Evolutionary conservation across 2,797 vertebrate species (phyloP).

Genomic region (Phoeniculus purpureus): DNA sequence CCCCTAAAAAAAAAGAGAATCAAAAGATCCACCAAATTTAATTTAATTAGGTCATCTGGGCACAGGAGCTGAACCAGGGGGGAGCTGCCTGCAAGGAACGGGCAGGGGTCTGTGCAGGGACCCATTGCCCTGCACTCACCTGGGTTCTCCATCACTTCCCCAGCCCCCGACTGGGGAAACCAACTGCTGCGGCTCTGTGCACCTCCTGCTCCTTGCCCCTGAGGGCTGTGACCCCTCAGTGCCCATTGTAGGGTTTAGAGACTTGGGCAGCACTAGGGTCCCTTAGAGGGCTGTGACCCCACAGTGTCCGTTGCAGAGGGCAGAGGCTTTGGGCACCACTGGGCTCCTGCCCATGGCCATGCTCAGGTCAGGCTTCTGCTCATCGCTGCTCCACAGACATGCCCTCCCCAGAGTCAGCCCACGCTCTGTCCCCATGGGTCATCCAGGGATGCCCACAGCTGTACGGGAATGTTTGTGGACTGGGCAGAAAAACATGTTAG

Average conservation of each 20-base stretch:
- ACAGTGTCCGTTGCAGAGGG: fast-evolving
- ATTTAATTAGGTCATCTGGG: slow-evolving; percentile 16
- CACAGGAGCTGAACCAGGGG: not conserved
- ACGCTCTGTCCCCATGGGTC: fast-evolving
- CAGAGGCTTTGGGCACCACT: not conserved
- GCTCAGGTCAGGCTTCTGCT: not conserved
- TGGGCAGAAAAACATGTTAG: not conserved
- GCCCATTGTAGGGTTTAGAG: fast-evolving
- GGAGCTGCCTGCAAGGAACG: not conserved
- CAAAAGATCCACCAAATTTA: not conserved
- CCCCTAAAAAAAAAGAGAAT: not conserved
- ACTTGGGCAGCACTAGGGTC: not conserved
- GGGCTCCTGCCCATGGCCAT: not conserved
- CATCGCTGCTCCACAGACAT: not conserved
- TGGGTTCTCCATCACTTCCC: not conserved
- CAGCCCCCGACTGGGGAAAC: not conserved
- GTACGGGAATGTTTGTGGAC: no score
- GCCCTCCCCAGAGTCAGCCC: not conserved
- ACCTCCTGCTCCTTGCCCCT: fast-evolving
- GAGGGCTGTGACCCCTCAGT: not conserved
- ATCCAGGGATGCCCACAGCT: not conserved
- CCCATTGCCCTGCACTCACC: not conserved
- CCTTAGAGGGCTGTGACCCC: no score
- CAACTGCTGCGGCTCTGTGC: fast-evolving
- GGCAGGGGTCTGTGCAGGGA: not conserved